Base-by-base conservation (phyloP, 2,797 vertebrate species). In the Ataeniobius toweri region DNA sequence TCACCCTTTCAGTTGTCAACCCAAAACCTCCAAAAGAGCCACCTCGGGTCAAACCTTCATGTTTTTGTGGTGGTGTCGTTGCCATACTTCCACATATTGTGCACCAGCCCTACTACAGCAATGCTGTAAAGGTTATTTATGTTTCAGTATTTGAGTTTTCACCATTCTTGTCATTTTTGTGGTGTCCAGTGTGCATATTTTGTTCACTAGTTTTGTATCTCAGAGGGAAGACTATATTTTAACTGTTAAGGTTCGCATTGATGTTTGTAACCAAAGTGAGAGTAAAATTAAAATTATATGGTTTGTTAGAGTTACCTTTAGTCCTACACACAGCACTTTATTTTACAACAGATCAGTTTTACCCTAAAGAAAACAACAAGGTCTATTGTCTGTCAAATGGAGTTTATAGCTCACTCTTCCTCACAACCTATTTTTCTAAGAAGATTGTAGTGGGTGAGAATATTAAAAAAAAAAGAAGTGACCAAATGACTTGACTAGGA, bases 121-220 rank as follows among this genome's bases (percentile, higher is more conserved):
- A 79, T 73, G 53, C 77, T 79, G 68, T 84, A 79, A 79, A 79
- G 63, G 85, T 74, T 89, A 74, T 83, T 83, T 83, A 88, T 72
- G 80, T 85, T 85, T 36, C 79, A 73, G 46, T 67, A 82, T 76
- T 46, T 4, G n/a, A 81, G n/a, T 75, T 76, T 74, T 82, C 83
- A 85, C 53, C 3, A 55, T 26, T 72, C 76, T 55, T 75, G 50
- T 86, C 56, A 65, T 82, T 73, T 77, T 86, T 83, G 12, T 85
- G 78, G 88, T 89, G 59, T 89, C 69, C 83, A 79, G 86, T 79
- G 83, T 88, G 78, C 85, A 85, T 83, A 71, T 90, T 95, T 90
- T 75, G 91, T 95, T 95, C 93, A 89, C 90, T 94, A 95, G 89
- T 95, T 94, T 96, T 96, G 88, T 96, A 96, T 94, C 89, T 85